A percentile compares a stretch with the other conserved stretches of the same genome.
Evolutionary conservation across 2,888 invertebrate species (phyloP).

Genomic region (Selenia dentaria): DNA sequence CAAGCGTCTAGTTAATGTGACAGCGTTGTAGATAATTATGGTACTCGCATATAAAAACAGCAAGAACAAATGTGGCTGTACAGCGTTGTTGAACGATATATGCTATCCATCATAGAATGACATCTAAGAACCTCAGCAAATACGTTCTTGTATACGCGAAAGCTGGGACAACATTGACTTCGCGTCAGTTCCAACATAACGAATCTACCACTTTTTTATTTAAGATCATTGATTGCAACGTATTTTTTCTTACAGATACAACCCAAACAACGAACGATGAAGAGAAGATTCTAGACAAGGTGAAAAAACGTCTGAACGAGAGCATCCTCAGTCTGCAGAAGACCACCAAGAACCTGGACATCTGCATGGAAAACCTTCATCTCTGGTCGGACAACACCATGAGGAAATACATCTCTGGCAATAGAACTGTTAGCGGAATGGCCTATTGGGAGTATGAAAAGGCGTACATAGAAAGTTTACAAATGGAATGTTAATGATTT

Average conservation of each 20-base stretch:
- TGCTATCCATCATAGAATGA: too few species aligned
- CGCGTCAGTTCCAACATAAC: too few species aligned
- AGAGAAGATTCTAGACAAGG: slow-evolving; percentile 51
- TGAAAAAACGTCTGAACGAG: slow-evolving; percentile 63
- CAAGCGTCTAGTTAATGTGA: too few species aligned
- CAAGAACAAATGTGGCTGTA: too few species aligned
- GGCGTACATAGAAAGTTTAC: slow-evolving; percentile 48
- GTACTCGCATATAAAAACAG: too few species aligned
- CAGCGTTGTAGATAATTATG: too few species aligned
- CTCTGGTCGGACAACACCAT: slow-evolving; percentile 58
- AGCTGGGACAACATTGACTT: too few species aligned
- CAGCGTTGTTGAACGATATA: too few species aligned
- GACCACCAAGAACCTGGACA: slow-evolving; percentile 50
- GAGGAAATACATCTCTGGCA: slow-evolving; percentile 52
- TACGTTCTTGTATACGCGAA: too few species aligned
- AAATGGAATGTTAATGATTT: slow-evolving; percentile 18
- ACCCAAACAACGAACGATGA: slow-evolving; percentile 49
- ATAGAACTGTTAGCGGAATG: slow-evolving; percentile 56
- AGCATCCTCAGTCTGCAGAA: slow-evolving; percentile 57
- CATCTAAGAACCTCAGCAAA: too few species aligned
- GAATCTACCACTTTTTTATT: too few species aligned
- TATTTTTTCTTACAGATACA: slow-evolving; percentile 56
- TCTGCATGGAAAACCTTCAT: slow-evolving; percentile 53
- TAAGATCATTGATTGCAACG: too few species aligned
- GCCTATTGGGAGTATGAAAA: slow-evolving; percentile 59